Evolutionary conservation across 2,113 vertebrate genomes (phyloP).

Genomic region (Lophochroa leadbeateri): DNA sequence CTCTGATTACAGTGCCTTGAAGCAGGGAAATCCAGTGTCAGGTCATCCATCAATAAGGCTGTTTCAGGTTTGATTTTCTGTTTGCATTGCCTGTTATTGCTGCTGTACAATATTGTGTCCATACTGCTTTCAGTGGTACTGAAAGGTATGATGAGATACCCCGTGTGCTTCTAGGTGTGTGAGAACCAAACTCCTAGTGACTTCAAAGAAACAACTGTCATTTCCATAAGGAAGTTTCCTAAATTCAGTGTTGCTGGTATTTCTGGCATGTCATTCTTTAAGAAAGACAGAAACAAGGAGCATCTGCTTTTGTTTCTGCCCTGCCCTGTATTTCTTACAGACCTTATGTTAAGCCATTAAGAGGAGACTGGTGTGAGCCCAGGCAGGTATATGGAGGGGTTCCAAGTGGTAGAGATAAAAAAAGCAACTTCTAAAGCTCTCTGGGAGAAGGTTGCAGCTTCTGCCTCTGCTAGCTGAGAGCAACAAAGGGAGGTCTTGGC

Average conservation of each 20-base stretch:
- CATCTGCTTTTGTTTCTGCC: not conserved
- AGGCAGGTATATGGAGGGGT: not conserved
- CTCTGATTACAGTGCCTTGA: conserved; percentile 15
- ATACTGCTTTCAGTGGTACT: not conserved
- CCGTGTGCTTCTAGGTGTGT: not conserved
- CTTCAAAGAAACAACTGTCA: not conserved
- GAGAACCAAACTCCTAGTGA: not conserved
- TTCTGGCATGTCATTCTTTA: not conserved
- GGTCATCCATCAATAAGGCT: not conserved
- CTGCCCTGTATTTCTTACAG: not conserved
- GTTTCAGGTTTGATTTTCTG: not conserved
- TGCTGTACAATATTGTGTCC: not conserved
- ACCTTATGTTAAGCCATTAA: not conserved
- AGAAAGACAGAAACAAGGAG: not conserved
- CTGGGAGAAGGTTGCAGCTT: not conserved
- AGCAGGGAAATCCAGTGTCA: not conserved
- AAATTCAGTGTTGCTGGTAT: not conserved
- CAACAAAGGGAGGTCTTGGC: not conserved
- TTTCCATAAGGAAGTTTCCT: not conserved
- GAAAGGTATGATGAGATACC: not conserved
- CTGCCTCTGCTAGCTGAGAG: not conserved
- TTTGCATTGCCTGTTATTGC: not conserved
- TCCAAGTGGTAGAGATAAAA: not conserved
- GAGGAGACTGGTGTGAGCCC: not conserved
- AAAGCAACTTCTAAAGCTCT: not conserved